Evolutionary conservation across 2,113 vertebrate genomes (phyloP).

Genomic region (Campylomormyrus tamandua): DNA sequence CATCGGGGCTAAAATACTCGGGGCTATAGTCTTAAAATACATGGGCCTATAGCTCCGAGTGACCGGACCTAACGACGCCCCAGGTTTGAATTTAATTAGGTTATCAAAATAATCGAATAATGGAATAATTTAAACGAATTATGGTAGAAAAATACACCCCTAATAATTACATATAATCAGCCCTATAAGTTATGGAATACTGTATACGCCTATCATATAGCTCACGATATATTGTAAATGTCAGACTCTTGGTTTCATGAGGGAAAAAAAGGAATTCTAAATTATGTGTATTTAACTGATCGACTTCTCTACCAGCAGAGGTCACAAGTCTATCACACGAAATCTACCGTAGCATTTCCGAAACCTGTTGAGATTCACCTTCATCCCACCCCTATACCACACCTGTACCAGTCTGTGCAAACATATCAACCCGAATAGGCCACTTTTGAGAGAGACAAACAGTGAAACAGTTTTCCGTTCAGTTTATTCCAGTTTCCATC

Average conservation of each 20-base stretch:
- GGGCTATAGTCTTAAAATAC: too few species aligned
- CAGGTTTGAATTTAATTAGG: neutral
- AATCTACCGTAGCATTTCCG: neutral
- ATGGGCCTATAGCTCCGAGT: too few species aligned
- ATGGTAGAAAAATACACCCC: neutral
- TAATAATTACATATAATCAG: neutral
- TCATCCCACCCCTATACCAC: slow-evolving; percentile 1
- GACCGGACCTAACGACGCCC: too few species aligned
- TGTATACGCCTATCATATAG: neutral
- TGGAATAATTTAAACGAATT: neutral
- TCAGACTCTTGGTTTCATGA: neutral
- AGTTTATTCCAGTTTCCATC: neutral
- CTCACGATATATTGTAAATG: neutral
- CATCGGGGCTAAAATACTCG: too few species aligned
- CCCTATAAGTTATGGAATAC: neutral
- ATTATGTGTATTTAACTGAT: neutral
- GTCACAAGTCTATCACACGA: neutral
- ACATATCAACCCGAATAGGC: neutral
- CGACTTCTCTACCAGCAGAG: neutral
- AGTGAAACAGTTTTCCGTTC: neutral
- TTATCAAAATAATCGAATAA: neutral
- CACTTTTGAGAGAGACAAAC: neutral
- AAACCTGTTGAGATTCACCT: neutral
- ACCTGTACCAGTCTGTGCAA: neutral
- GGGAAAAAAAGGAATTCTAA: neutral